phyloP scores from a whole-genome alignment of 2,113 vertebrate genomes.

The Oceanodroma tethys region DNA sequence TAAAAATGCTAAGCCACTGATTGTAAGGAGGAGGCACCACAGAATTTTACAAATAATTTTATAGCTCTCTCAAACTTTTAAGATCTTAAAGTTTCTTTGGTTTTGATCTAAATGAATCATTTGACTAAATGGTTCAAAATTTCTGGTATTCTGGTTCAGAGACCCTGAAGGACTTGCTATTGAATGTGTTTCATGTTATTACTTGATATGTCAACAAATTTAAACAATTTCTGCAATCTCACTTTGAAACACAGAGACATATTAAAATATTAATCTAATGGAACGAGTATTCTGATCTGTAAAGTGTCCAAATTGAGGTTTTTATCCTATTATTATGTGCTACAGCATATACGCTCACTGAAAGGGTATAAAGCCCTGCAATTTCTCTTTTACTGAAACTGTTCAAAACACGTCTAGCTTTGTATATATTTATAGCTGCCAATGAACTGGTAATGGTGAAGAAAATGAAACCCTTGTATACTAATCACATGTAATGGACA shows the following conservation, averaged over 20 bases:
- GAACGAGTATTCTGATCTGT: background rate
- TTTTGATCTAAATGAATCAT: background rate
- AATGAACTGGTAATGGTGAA: background rate
- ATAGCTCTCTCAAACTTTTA: background rate
- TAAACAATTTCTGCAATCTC: background rate
- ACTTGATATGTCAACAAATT: background rate
- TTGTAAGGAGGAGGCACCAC: background rate
- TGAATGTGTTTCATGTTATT: background rate
- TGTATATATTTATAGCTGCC: background rate
- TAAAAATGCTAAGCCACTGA: background rate
- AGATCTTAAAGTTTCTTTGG: background rate
- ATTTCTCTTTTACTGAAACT: background rate
- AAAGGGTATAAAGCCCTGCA: background rate
- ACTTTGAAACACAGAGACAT: background rate
- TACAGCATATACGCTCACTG: background rate
- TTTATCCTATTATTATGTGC: background rate
- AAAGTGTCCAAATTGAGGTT: background rate
- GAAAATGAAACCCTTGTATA: background rate
- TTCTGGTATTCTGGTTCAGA: background rate
- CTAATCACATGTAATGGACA: background rate
- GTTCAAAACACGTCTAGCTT: background rate
- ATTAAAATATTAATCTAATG: background rate
- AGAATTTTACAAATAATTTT: background rate
- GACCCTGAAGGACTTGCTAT: accelerated
- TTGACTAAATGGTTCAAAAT: background rate